These are phyloP conservation scores for Lepeophtheirus nordmannii DNA, from an alignment of 2,888 invertebrate species.

Conservation along the genomic window DNA sequence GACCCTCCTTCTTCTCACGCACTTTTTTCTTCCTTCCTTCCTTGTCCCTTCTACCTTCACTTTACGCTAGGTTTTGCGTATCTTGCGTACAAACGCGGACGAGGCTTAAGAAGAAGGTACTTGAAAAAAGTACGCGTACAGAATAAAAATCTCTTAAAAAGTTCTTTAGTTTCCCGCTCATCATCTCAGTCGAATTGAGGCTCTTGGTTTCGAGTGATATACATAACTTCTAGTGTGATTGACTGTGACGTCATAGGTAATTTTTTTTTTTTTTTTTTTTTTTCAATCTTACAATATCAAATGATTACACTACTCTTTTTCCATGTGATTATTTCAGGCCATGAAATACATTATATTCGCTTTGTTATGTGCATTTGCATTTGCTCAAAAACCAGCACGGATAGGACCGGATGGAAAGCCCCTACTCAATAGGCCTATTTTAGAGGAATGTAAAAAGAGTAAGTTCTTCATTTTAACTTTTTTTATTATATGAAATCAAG, in stretches of 20 bases:
- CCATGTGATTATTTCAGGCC: too few species aligned
- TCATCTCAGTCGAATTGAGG: background rate
- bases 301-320: too few species aligned
- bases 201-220: background rate
- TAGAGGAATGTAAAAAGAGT: constrained; percentile 24
- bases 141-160: background rate
- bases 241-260: too few species aligned
- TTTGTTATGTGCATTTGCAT: background rate
- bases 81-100: constrained; percentile 6
- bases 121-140: background rate
- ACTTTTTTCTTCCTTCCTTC: too few species aligned
- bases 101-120: background rate
- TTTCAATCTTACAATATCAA: too few species aligned
- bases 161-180: background rate
- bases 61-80: background rate
- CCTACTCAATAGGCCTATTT: constrained; percentile 22
- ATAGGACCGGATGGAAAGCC: constrained; percentile 25
- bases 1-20: too few species aligned
- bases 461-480: background rate
- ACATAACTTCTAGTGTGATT: too few species aligned
- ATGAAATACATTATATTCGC: too few species aligned
- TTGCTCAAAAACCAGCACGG: constrained; percentile 17
- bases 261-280: too few species aligned
- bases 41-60: too few species aligned
- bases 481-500: background rate